Evolutionary conservation across 2,888 invertebrate species (phyloP).

Genomic region (Eulithis prunata): DNA sequence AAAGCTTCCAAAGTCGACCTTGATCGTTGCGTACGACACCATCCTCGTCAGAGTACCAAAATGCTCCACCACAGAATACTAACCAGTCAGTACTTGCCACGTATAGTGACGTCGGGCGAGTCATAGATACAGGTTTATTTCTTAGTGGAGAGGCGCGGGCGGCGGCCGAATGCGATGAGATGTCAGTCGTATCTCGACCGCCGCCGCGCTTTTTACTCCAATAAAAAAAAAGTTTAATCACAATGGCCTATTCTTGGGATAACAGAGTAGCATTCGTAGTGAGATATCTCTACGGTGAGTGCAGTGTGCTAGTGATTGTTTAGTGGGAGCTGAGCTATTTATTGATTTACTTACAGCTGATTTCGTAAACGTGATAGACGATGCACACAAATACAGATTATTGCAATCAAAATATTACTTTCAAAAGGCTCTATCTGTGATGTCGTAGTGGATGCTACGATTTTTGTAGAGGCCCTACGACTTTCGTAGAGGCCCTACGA

Average conservation of each 20-base stretch:
- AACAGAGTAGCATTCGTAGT: slow-evolving; percentile 93
- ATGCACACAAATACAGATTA: not conserved
- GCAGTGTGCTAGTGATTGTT: slow-evolving; percentile 28
- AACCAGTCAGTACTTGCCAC: slow-evolving; percentile 15
- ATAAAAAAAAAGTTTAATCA: slow-evolving; percentile 21
- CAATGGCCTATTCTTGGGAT: slow-evolving; percentile 93
- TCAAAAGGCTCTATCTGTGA: not conserved
- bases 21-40: slow-evolving; percentile 34
- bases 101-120: slow-evolving; percentile 44
- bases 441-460: not conserved
- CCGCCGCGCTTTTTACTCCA: slow-evolving; percentile 34
- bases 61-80: slow-evolving; percentile 23
- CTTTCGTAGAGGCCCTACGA: not conserved
- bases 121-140: slow-evolving; percentile 46
- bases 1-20: slow-evolving; percentile 27
- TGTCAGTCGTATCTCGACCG: slow-evolving; percentile 36
- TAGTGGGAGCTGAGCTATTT: slow-evolving; percentile 26
- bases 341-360: slow-evolving; percentile 26
- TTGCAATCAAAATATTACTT: not conserved
- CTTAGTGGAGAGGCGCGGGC: slow-evolving; percentile 56
- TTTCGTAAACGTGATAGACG: not conserved
- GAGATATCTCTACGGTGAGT: slow-evolving; percentile 92
- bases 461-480: not conserved
- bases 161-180: slow-evolving; percentile 50
- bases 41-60: slow-evolving; percentile 26